phyloP scores from a whole-genome alignment of 1,140 invertebrate genomes.

The Lineus longissimus region DNA sequence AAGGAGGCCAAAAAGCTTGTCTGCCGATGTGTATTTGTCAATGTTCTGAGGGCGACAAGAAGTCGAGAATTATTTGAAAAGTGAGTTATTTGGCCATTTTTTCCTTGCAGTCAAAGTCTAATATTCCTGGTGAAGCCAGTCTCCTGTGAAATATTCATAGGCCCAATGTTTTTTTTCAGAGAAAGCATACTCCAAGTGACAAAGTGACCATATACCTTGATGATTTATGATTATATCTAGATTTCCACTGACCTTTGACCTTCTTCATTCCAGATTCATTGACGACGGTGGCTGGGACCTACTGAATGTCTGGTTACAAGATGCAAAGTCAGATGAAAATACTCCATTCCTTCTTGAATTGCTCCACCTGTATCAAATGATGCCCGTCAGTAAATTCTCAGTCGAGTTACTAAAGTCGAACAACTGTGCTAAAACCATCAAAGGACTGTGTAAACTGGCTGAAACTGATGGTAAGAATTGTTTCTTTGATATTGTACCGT shows the following conservation, averaged over 20 bases:
- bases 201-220: no score
- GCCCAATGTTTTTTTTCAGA: no score
- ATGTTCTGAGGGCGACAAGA: conserved; percentile 86
- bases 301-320: conserved; percentile 81
- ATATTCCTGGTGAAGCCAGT: no score
- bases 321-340: conserved; percentile 77
- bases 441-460: conserved; percentile 73
- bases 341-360: conserved; percentile 81
- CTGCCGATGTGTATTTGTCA: conserved; percentile 91
- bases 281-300: conserved; percentile 84
- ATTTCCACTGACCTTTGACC: no score
- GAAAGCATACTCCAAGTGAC: no score
- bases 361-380: conserved; percentile 73
- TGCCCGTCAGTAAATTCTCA: conserved; percentile 68
- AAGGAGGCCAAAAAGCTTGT: conserved; percentile 92
- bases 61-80: conserved; percentile 70
- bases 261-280: conserved; percentile 68
- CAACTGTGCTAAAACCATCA: conserved; percentile 84
- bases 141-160: no score
- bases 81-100: no score
- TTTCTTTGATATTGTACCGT: neutral
- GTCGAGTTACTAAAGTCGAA: conserved; percentile 85
- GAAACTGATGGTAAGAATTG: conserved; percentile 66
- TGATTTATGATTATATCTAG: no score
- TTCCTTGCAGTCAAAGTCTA: no score